Evolutionary conservation across 1,140 invertebrate genomes (phyloP).

Genomic region (Thaumetopoea pityocampa): DNA sequence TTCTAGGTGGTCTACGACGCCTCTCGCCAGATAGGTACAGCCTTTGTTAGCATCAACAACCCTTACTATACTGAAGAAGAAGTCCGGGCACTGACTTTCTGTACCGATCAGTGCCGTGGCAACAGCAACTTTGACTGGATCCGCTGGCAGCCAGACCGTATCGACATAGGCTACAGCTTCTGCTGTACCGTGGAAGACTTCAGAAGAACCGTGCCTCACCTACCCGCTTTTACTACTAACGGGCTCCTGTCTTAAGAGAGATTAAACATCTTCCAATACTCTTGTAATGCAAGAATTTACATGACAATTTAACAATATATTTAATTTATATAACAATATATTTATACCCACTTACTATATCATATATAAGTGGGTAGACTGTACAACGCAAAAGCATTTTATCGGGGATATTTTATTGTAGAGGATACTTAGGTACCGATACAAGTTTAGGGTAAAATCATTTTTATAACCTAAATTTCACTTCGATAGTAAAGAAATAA

Average conservation of each 20-base stretch:
- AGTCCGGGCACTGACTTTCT: slow-evolving; percentile 71
- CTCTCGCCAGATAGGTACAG: slow-evolving; percentile 70
- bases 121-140: slow-evolving; percentile 77
- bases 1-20: slow-evolving; percentile 77
- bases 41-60: slow-evolving; percentile 81
- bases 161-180: slow-evolving; percentile 79
- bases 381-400: no score
- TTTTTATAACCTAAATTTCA: no score
- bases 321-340: no score
- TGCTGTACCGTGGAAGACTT: slow-evolving; percentile 80
- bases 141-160: slow-evolving; percentile 63
- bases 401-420: no score
- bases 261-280: no score
- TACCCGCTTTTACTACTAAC: slow-evolving; percentile 68
- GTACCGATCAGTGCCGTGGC: slow-evolving; percentile 74
- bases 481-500: no score
- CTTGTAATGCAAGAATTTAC: no score
- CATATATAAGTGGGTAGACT: no score
- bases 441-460: no score
- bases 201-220: slow-evolving; percentile 68
- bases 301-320: no score
- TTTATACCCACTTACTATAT: no score
- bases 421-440: no score
- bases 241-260: slow-evolving; percentile 54
- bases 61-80: slow-evolving; percentile 71